phyloP scores from a whole-genome alignment of 2,113 vertebrate species.

The Ophthalmolycus amberensis region DNA sequence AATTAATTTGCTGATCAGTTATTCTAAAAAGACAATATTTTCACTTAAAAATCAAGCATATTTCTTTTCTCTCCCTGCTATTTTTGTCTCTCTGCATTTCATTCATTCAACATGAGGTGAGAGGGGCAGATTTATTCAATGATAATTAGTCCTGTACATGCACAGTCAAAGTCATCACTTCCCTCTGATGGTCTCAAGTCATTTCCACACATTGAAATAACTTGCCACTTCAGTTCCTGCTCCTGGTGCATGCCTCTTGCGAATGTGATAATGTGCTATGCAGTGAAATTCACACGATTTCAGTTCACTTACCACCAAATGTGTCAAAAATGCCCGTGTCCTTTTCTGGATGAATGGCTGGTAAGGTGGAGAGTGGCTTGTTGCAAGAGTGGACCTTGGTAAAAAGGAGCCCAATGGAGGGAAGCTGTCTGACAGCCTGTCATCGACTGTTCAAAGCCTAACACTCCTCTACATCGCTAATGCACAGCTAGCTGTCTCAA shows the following conservation, averaged over 20 bases:
- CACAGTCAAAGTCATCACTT: conserved; percentile 69
- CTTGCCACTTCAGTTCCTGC: conserved; percentile 59
- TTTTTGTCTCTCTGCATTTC: not conserved
- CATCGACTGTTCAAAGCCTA: conserved; percentile 76
- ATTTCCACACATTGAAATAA: conserved; percentile 55
- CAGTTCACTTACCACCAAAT: conserved; percentile 81
- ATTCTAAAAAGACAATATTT: conserved; percentile 20
- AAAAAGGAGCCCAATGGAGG: conserved; percentile 70
- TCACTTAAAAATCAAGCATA: conserved; percentile 1
- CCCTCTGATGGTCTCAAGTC: conserved; percentile 58
- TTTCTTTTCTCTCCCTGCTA: not conserved
- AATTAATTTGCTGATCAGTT: conserved; percentile 8
- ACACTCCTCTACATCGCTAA: conserved; percentile 66
- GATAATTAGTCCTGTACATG: conserved; percentile 71
- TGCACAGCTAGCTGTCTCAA: conserved; percentile 70
- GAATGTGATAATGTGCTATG: conserved; percentile 83
- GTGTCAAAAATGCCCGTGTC: conserved; percentile 81
- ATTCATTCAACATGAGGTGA: conserved; percentile 34
- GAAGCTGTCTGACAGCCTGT: conserved; percentile 79
- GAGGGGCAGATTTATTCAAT: conserved; percentile 73
- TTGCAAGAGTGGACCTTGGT: conserved; percentile 70
- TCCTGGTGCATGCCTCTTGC: conserved; percentile 62
- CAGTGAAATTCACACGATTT: conserved; percentile 82
- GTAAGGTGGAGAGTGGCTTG: conserved; percentile 68
- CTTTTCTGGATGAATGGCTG: conserved; percentile 82